Evolutionary conservation across 2,888 invertebrate species (phyloP).

Genomic region (Acheta domesticus): DNA sequence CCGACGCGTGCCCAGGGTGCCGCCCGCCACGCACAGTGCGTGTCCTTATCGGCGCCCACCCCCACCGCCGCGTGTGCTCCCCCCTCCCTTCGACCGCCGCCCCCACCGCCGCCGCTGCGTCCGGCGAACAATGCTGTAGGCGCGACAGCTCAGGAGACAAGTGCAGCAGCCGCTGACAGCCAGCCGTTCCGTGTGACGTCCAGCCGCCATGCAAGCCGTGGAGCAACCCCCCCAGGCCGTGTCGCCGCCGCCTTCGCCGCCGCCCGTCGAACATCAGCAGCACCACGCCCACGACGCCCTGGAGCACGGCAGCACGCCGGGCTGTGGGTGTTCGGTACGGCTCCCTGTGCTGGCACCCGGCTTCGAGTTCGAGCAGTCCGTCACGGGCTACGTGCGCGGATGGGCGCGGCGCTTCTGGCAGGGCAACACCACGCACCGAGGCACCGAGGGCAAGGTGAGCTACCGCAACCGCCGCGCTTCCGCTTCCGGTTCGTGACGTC

Average conservation of each 20-base stretch:
- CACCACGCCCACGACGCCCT: not conserved
- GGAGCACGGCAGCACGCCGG: conserved; percentile 36
- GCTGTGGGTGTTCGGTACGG: conserved; percentile 94
- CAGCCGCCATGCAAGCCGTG: conserved; percentile 5
- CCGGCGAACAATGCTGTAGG: not conserved
- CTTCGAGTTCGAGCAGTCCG: conserved; percentile 74
- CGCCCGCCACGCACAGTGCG: too few relatives aligned
- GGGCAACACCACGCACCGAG: conserved; percentile 78
- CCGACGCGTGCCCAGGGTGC: too few relatives aligned
- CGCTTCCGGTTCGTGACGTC: too few relatives aligned
- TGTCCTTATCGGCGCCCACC: too few relatives aligned
- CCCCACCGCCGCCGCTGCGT: not conserved
- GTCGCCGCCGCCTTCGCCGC: not conserved
- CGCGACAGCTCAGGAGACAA: not conserved
- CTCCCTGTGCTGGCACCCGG: conserved; percentile 91
- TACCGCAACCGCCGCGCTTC: not conserved
- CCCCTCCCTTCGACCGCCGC: not conserved
- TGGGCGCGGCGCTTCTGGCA: conserved; percentile 90
- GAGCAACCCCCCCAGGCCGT: not conserved
- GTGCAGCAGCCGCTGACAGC: not conserved
- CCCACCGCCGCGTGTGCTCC: too few relatives aligned
- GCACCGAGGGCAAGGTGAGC: conserved; percentile 67
- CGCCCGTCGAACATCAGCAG: not conserved
- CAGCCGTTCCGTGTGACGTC: not conserved
- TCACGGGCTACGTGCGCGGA: conserved; percentile 79